phyloP scores from a whole-genome alignment of 2,888 invertebrate genomes.

The Nomada fabriciana region DNA sequence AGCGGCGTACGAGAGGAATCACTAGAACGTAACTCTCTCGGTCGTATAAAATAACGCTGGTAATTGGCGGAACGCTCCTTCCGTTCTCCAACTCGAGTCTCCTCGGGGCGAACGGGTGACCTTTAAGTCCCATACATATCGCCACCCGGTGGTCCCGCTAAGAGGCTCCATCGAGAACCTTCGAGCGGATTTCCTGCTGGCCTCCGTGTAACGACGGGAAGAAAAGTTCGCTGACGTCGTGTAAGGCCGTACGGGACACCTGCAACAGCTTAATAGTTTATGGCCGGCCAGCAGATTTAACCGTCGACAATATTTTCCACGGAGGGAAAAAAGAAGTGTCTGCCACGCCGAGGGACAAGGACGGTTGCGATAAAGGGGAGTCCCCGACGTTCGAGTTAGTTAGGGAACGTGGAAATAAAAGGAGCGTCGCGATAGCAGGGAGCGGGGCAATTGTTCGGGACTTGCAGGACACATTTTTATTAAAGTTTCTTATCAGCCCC shows the following conservation, averaged over 20 bases:
- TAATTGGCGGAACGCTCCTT: constrained; percentile 45
- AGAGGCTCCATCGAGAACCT: constrained; percentile 12
- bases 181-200: constrained; percentile 55
- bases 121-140: constrained; percentile 57
- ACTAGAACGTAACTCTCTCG: background rate
- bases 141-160: constrained; percentile 21
- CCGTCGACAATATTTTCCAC: constrained; percentile 65
- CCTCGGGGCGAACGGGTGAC: constrained; percentile 22
- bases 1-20: constrained; percentile 13
- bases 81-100: constrained; percentile 10
- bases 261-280: constrained; percentile 77
- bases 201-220: constrained; percentile 47
- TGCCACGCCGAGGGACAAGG: background rate
- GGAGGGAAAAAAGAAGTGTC: background rate
- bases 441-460: constrained; percentile 44
- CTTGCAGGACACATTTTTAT: constrained; percentile 31
- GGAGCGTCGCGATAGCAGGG: constrained; percentile 20
- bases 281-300: constrained; percentile 60
- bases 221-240: constrained; percentile 66
- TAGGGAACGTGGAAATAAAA: constrained; percentile 29
- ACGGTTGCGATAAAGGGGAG: constrained; percentile 33
- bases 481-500: constrained; percentile 35
- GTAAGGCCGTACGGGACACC: constrained; percentile 73
- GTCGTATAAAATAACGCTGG: constrained; percentile 31
- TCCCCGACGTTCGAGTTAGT: constrained; percentile 42